Base-by-base conservation (phyloP, 2,888 invertebrate genomes). In the Dicyrtomina minuta region DNA sequence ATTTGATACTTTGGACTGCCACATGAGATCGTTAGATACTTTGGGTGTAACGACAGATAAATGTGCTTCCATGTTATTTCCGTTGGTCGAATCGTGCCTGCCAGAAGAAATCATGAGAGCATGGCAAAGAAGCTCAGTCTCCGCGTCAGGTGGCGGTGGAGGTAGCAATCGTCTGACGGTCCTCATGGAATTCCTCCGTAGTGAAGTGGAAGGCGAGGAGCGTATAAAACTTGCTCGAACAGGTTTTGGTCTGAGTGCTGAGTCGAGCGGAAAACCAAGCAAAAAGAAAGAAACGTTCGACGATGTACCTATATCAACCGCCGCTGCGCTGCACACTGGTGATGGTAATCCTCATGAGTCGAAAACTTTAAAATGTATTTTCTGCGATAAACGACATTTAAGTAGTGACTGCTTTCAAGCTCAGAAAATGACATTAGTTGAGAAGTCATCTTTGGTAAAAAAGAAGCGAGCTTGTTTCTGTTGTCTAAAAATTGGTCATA, bases 1-100 rank as follows among this genome's bases (percentile, higher is more conserved):
- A 0, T 74, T 69, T 27, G 71, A 70, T 20, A 43, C 66, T n/a
- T 13, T 75, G 5, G 68, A 69, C 15, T 20, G 72, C 8, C 3
- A 33, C 4, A 3, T 33, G 3, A 3, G 33, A 5, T 33, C 33
- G 8, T 5, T 33, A 8, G 33, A 33, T 5, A 33, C 33, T 33
- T 8, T 33, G 8, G 33, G 8, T 33, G 33, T 33, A 5, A 33
- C 33, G 3, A 5, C 4, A 5, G 33, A 33, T 8, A 33, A 33
- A 3, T 33, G 33, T 33, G 8, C 3, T 33, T 5, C 3, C 8
- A 33, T 33, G 3, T 33, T 33, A 8, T 33, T 33, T 3, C 33
- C 33, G 3, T 8, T 33, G 3, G 33, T 33, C 8, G 33, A 33
- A 8, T 33, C 33, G 3, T 33, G 33, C 33, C 33, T 33, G 8